Conservation (phyloP, 2,888 invertebrate genomes). For the Drosophila koepferae region DNA sequence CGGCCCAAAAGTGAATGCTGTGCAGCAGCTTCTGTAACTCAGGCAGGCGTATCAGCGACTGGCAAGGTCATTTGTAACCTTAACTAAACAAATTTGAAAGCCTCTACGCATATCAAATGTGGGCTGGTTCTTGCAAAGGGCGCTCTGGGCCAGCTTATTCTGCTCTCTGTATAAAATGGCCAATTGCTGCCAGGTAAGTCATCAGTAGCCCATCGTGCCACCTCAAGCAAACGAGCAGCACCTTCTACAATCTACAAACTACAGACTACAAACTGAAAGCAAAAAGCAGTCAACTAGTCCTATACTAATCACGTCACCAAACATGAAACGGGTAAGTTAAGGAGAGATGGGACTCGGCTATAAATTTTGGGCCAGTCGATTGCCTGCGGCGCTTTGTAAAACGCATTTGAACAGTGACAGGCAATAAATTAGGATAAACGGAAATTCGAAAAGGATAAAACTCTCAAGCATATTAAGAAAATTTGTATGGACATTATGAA, state of each 20-base stretch:
- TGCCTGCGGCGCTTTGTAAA: conserved; percentile 46
- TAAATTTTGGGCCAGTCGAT: conserved; percentile 51
- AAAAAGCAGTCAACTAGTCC: conserved; percentile 56
- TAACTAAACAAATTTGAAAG: conserved; percentile 82
- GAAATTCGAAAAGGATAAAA: conserved; percentile 57
- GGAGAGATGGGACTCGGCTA: conserved; percentile 32
- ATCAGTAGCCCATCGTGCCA: conserved; percentile 64
- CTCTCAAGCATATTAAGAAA: conserved; percentile 48
- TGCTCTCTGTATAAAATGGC: conserved; percentile 60
- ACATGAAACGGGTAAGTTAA: conserved; percentile 72
- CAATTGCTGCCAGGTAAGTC: conserved; percentile 32
- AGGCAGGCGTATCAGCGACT: conserved; percentile 58
- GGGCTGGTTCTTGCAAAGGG: conserved; percentile 61
- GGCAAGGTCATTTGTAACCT: conserved; percentile 81
- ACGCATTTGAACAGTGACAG: conserved; percentile 36
- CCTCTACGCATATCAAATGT: conserved; percentile 69
- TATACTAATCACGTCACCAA: conserved; percentile 60
- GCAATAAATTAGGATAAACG: conserved; percentile 58
- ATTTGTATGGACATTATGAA: conserved; percentile 29
- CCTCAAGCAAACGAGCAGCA: conserved; percentile 37
- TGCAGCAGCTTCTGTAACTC: conserved; percentile 34
- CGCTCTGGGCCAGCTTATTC: conserved; percentile 39
- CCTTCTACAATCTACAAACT: conserved; percentile 47
- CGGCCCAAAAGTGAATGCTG: conserved; percentile 69
- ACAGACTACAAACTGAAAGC: conserved; percentile 43